phyloP scores from a whole-genome alignment of 92 coral and sea anemone genomes.

The Nematostella vectensis region DNA sequence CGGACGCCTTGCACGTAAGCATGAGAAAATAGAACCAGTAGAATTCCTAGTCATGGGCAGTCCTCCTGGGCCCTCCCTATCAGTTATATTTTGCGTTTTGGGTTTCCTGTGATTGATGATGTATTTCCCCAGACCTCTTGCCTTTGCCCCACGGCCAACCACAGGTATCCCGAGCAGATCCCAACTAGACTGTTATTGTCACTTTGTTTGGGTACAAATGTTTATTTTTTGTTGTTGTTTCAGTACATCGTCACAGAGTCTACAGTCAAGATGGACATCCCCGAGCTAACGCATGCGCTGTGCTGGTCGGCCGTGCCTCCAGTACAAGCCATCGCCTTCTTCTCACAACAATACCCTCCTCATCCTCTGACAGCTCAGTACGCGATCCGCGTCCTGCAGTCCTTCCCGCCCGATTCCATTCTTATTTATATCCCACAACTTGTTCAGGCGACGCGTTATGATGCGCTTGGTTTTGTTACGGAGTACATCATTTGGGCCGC shows the following conservation, averaged over 20 bases:
- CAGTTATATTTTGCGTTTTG: no score
- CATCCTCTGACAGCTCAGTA: constrained; percentile 96
- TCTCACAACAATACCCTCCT: constrained; percentile 94
- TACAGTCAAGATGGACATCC: constrained; percentile 79
- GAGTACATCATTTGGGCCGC: constrained; percentile 99
- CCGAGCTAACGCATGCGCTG: constrained; percentile 75
- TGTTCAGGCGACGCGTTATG: constrained; percentile 93
- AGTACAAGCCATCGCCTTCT: constrained; percentile 91
- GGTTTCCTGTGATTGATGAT: no score
- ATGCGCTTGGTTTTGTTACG: constrained; percentile 88
- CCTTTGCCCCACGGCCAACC: no score
- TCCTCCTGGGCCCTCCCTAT: not conserved
- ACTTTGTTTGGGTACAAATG: no score
- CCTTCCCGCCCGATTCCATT: constrained; percentile 94
- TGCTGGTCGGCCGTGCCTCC: constrained; percentile 99
- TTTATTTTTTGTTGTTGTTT: not conserved
- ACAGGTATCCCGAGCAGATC: no score
- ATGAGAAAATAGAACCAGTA: not conserved
- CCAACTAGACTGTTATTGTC: no score
- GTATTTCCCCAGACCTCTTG: no score
- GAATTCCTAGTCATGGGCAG: not conserved
- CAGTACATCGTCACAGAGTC: constrained; percentile 85
- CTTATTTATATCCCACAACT: constrained; percentile 89
- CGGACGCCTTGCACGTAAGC: constrained; percentile 86
- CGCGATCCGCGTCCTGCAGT: constrained; percentile 92